Percentiles rank a stretch among this genome's conserved stretches.
phyloP scores from a whole-genome alignment of 2,888 invertebrate genomes.

The Hirtodrosophila confusa region DNA sequence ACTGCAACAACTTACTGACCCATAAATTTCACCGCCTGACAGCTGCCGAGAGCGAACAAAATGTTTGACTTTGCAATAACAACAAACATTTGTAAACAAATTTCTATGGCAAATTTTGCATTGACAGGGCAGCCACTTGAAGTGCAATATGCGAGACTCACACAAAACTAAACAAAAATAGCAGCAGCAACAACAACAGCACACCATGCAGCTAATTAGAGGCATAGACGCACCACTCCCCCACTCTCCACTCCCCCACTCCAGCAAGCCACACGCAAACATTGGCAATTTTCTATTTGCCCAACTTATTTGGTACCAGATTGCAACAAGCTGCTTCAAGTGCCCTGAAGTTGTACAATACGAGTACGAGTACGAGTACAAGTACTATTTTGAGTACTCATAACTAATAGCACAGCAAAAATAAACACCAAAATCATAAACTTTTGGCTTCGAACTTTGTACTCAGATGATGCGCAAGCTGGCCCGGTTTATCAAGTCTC shows the following conservation, averaged over 20 bases:
- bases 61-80: constrained; percentile 57
- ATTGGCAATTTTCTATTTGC: constrained; percentile 77
- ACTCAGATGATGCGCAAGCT: constrained; percentile 21
- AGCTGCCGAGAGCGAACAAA: constrained; percentile 41
- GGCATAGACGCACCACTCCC: constrained; percentile 44
- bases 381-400: constrained; percentile 46
- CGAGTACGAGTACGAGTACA: constrained; percentile 4
- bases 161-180: not conserved
- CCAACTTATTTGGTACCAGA: constrained; percentile 67
- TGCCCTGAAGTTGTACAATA: constrained; percentile 38
- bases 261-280: constrained; percentile 38
- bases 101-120: constrained; percentile 68
- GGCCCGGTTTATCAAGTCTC: constrained; percentile 10
- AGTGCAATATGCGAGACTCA: constrained; percentile 37
- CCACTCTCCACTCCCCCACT: not conserved
- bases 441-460: constrained; percentile 54
- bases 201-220: constrained; percentile 66
- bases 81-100: constrained; percentile 68
- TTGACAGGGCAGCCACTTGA: constrained; percentile 43
- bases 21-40: constrained; percentile 72
- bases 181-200: constrained; percentile 27
- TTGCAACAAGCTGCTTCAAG: constrained; percentile 68
- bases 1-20: constrained; percentile 71
- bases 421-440: constrained; percentile 27
- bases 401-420: constrained; percentile 59